Evolutionary conservation across 35 echinoderm and acorn worm genomes (phyloP), one percentile per base, ranked within the genome.

Genomic region (Ophioderma brevispina): DNA sequence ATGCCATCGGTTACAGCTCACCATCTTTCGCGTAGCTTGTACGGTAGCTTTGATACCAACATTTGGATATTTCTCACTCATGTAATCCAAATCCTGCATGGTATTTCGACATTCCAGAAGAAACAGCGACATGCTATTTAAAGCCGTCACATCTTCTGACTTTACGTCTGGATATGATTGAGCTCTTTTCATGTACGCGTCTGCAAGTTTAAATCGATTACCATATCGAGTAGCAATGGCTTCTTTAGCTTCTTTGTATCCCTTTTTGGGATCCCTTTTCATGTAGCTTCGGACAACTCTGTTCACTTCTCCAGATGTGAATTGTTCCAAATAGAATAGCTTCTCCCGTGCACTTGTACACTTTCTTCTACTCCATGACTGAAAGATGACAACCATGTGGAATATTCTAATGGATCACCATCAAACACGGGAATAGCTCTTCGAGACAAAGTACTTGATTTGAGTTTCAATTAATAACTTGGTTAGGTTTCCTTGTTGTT

Each of bases 121-220:
- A 32, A 84, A 84, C 81, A 84, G 25, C 4, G 81, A 84, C 31
- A 84, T 14, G n/a, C n/a, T 84, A 30, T 55, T 84, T 17, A 84
- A 33, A 0, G 81, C 43, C 1, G 10, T 6, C 28, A 38, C 28
- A 36, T 84, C 81, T 30, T 84, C 81, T 5, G 39, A 32, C 33
- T 84, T 30, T 17, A 46, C 41, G 4, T 50, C 81, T 19, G 40
- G 0, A 33, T 33, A 33, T 84, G 1, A 1, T 11, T 84, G 4
- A 31, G 40, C 81, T 38, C 39, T 84, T 31, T 52, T 31, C 43
- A 84, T 52, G 23, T 52, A 84, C 1, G 81, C 39, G 33, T 55
- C 43, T 1, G 81, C 21, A 25, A 84, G 31, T 31, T 84, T 84
- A 25, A 52, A 84, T 23, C 42, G 39, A 40, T 82, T 82, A 6